Base-by-base conservation (phyloP, 1,140 invertebrate genomes). In the Grapholita molesta region DNA sequence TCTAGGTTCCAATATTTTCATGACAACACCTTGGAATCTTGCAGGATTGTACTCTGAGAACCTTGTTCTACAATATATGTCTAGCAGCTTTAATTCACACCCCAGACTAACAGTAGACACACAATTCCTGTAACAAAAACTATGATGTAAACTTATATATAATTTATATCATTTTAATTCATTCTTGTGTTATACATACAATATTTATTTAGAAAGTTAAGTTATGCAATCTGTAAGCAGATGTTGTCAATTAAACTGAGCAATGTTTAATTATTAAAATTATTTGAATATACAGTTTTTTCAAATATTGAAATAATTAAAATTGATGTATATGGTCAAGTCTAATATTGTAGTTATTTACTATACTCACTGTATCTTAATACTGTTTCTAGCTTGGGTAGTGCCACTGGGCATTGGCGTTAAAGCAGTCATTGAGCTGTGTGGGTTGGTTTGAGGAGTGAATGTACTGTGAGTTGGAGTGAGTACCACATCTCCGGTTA, bases 21-120 rank as follows among this genome's bases (percentile, higher is more conserved):
- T 99, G 12, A 99, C 97, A 3, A 99, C 96, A 33, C 99, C 99
- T 85, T 98, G 97, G 93, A 99, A 99, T 82, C 99, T 95, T 64
- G 97, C 96, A 28, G 99, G 99, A 92, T 99, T 99, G 79, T 99
- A 99, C 91, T 99, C 99, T 0, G 99, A 99, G 94, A 99, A 99
- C 83, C 99, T 94, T 7, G 99, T 99, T 77, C 98, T 95, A 28
- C 98, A 95, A 74, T 99, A 99, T 71, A 99, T 99, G 72, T 96
- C 96, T 82, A 96, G 95, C 21, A 99, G 92, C 87, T 98, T 96
- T 66, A 99, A 90, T 89, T 96, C 95, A 85, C 97, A 98, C 24
- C 95, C 95, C 55, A 99, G 92, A 84, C 97, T 98, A 0, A 99
- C 97, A 48, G 98, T 99, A 24, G 98, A 97, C 0, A 99, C 98